Percentiles rank a stretch among this genome's conserved stretches.
Evolutionary conservation across 2,888 invertebrate genomes (phyloP).

Genomic region (Andrena bucephala): DNA sequence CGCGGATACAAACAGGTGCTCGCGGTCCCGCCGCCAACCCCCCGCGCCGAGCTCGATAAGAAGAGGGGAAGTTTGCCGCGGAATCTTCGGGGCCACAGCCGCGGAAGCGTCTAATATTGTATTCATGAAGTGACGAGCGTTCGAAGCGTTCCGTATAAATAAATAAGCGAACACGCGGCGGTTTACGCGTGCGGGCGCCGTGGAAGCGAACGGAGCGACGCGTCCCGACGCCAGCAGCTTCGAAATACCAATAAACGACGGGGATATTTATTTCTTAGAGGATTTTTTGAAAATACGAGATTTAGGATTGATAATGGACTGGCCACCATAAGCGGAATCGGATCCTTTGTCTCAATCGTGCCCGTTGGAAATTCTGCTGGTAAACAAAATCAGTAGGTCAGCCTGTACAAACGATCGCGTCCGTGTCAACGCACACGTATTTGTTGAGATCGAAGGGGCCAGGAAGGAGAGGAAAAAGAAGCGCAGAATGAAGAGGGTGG

Average conservation of each 20-base stretch:
- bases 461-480: conserved; percentile 27
- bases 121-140: conserved; percentile 78
- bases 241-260: neutral
- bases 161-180: conserved; percentile 71
- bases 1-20: conserved; percentile 41
- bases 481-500: neutral
- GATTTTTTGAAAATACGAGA: too few relatives aligned
- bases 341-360: too few relatives aligned
- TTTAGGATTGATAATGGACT: too few relatives aligned
- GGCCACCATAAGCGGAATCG: too few relatives aligned
- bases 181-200: neutral
- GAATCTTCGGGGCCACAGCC: conserved; percentile 47
- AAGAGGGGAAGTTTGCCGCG: conserved; percentile 38
- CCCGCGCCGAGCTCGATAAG: conserved; percentile 17
- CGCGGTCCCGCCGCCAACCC: neutral
- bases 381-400: conserved; percentile 19
- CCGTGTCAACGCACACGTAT: neutral
- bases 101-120: conserved; percentile 72
- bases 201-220: neutral
- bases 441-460: conserved; percentile 18
- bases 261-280: too few relatives aligned
- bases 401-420: neutral
- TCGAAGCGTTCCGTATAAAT: conserved; percentile 79
- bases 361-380: neutral
- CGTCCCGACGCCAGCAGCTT: neutral